Conservation (phyloP, 2,888 invertebrate genomes). For the Tenthredo notha region DNA sequence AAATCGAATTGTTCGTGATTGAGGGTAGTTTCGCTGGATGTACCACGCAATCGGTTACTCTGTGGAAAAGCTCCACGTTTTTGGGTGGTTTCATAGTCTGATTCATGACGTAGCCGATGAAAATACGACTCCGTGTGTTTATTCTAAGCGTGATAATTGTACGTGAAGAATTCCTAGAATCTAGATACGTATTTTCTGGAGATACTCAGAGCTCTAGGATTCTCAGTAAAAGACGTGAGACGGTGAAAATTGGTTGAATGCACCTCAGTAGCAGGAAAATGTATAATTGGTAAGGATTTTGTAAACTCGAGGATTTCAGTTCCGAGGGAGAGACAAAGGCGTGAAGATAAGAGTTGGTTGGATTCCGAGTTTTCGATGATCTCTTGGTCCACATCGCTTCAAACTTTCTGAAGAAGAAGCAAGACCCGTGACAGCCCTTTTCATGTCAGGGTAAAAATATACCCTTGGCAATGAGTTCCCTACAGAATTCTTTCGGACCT, state of each 20-base stretch:
- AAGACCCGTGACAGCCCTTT: not conserved
- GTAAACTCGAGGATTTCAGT: not conserved
- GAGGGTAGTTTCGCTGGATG: not conserved
- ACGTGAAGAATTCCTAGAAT: not conserved
- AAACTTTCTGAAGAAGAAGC: not conserved
- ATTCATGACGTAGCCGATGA: not conserved
- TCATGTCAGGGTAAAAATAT: not conserved
- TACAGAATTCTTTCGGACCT: not conserved
- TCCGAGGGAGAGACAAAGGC: not conserved
- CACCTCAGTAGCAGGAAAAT: not conserved
- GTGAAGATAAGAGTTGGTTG: not conserved
- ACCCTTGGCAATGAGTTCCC: not conserved
- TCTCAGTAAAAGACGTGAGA: not conserved
- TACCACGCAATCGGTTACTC: slow-evolving; percentile 20
- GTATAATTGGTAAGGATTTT: not conserved
- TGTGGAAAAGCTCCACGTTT: not conserved
- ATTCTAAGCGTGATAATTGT: not conserved
- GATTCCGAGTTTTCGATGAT: not conserved
- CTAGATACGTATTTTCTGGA: not conserved
- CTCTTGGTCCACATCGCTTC: not conserved
- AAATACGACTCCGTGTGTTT: not conserved
- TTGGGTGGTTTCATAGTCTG: not conserved
- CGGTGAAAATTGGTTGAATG: not conserved
- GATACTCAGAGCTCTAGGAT: not conserved
- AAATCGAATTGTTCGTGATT: slow-evolving; percentile 25